Evolutionary conservation across 2,888 invertebrate species (phyloP), one percentile per base, ranked within the genome.

Genomic region (Cotesia congregata): DNA sequence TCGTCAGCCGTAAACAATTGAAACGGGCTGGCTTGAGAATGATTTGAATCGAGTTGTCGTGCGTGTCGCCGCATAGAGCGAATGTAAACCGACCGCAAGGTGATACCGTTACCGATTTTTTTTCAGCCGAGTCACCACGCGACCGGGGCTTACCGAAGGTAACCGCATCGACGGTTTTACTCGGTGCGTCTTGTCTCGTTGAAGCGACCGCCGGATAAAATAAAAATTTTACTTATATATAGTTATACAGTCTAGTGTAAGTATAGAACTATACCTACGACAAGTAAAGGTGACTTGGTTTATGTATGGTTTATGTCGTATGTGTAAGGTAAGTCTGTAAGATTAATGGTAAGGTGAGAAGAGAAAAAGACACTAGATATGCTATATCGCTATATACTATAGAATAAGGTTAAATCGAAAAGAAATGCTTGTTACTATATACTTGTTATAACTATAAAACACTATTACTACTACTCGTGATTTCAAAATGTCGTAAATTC

Each of bases 51-150:
- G 76, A 78, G 68, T 80, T 74, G 76, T 72, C 76, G 74, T 79
- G 81, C 81, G 80, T 84, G 82, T 82, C 82, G 81, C 75, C 79
- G 80, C 77, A 77, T 80, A 82, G 80, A 77, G 81, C 79, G 82
- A 85, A 83, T 83, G 83, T 83, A 83, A 85, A 84, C 83, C 83
- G 75, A 84, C 83, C 83, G 83, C 85, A 83, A 83, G 83, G 80
- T 82, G 86, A 85, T 86, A 86, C 86, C 85, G 85, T 86, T 86
- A 86, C 81, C 78, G 75, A 84, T 84, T 84, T 84, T 78, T 70
- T 77, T 79, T 75, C 76, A 74, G 77, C 65, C 75, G 78, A 79
- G 76, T 79, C 80, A 80, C 75, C 78, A 79, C 76, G 78, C 80
- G 77, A 78, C 70, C 74, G 65, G 75, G 75, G 72, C 74, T 75